phyloP scores from a whole-genome alignment of 1,140 invertebrate genomes.

The Drosophila pseudoananassae region DNA sequence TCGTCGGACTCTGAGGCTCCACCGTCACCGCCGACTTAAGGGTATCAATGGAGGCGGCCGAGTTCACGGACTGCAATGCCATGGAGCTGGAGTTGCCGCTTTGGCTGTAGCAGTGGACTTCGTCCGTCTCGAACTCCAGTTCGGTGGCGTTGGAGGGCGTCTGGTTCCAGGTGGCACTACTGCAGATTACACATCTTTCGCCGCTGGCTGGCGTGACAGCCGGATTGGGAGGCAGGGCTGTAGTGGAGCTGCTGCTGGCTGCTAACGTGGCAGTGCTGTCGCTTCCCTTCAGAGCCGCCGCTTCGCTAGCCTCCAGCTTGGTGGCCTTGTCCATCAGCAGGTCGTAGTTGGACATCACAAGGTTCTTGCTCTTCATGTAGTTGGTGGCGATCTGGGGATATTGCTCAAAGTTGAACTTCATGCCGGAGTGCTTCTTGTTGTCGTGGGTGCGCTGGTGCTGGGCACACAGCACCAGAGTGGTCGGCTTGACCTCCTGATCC shows the following conservation, averaged over 20 bases:
- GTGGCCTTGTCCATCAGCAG: slow-evolving; percentile 86
- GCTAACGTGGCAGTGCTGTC: slow-evolving; percentile 70
- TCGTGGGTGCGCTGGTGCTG: slow-evolving; percentile 85
- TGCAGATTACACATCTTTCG: slow-evolving; percentile 85
- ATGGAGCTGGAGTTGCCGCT: slow-evolving; percentile 41
- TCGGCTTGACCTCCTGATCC: slow-evolving; percentile 20
- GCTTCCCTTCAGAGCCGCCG: slow-evolving; percentile 51
- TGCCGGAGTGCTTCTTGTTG: slow-evolving; percentile 87
- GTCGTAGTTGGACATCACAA: slow-evolving; percentile 87
- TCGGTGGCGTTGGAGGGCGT: slow-evolving; percentile 89
- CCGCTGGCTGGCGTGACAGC: slow-evolving; percentile 66
- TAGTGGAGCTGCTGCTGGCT: slow-evolving; percentile 53
- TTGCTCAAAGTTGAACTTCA: slow-evolving; percentile 89
- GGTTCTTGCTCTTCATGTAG: slow-evolving; percentile 89
- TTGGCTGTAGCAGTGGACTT: slow-evolving; percentile 74
- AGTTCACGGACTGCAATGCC: slow-evolving; percentile 56
- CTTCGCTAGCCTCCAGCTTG: slow-evolving; percentile 72
- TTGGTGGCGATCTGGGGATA: slow-evolving; percentile 89
- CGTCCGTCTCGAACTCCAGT: slow-evolving; percentile 87
- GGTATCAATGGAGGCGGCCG: slow-evolving; percentile 73
- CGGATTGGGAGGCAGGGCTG: slow-evolving; percentile 1
- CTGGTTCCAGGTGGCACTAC: slow-evolving; percentile 84
- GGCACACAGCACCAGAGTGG: slow-evolving; percentile 68
- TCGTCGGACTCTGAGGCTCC: slow-evolving; percentile 18
- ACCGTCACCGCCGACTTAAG: slow-evolving; percentile 59